These are phyloP conservation scores for Synanthedon formicaeformis DNA, from an alignment of 2,888 invertebrate species.

Conservation along the genomic window DNA sequence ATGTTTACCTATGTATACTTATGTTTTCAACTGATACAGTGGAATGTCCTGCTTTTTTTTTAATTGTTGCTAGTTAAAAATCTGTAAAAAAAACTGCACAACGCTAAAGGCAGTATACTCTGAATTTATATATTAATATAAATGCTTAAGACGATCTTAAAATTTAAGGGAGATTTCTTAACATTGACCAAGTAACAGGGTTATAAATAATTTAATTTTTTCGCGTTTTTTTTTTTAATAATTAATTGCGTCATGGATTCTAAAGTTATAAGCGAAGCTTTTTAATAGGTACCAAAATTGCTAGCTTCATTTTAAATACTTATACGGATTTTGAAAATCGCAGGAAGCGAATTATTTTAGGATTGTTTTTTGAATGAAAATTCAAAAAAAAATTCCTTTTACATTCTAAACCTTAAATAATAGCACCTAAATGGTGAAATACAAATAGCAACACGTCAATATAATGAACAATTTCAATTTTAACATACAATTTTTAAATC, in stretches of 20 bases:
- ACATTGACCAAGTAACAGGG: slow-evolving; percentile 37
- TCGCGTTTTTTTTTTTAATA: not conserved
- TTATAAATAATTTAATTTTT: not conserved
- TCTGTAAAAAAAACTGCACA: too few species aligned
- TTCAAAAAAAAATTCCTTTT: too few species aligned
- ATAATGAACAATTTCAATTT: slow-evolving; percentile 18
- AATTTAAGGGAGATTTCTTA: slow-evolving; percentile 16
- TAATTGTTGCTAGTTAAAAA: too few species aligned
- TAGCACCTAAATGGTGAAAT: slow-evolving; percentile 61
- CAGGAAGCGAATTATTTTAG: not conserved
- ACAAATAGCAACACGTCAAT: slow-evolving; percentile 27
- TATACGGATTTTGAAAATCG: not conserved
- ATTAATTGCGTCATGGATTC: not conserved
- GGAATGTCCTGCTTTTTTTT: slow-evolving; percentile 48
- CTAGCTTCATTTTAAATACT: not conserved
- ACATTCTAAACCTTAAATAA: slow-evolving; percentile 39
- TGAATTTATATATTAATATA: slow-evolving; percentile 5
- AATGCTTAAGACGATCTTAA: slow-evolving; percentile 46
- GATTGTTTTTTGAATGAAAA: not conserved
- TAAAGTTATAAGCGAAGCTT: not conserved
- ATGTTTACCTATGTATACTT: not conserved
- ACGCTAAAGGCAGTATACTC: too few species aligned
- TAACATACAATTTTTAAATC: slow-evolving; percentile 6
- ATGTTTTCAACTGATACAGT: slow-evolving; percentile 8
- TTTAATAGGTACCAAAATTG: not conserved